Evolutionary conservation across 2,888 invertebrate species (phyloP).

Genomic region (Cataglyphis rosenhaueri): DNA sequence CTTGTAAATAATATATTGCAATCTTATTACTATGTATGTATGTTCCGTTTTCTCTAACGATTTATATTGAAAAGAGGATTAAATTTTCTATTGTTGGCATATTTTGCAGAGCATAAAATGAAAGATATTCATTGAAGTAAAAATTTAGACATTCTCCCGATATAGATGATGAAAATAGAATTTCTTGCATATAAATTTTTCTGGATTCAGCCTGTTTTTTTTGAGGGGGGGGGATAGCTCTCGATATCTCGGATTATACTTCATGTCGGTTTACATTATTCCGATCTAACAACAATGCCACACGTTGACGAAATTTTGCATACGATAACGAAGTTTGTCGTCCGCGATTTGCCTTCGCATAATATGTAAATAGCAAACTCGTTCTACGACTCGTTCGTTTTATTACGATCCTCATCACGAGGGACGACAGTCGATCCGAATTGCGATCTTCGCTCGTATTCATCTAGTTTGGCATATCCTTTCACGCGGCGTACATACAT

Average conservation of each 20-base stretch:
- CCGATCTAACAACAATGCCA: slow-evolving; percentile 26
- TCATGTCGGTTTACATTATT: slow-evolving; percentile 39
- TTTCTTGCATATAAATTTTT: slow-evolving; percentile 7
- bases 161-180: slow-evolving; percentile 7
- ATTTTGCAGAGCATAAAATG: background rate
- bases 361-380: slow-evolving; percentile 44
- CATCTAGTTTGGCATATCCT: slow-evolving; percentile 28
- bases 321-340: slow-evolving; percentile 45
- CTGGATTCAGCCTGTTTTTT: background rate
- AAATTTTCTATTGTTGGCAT: background rate
- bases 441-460: slow-evolving; percentile 30
- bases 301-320: slow-evolving; percentile 44
- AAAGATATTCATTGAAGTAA: background rate
- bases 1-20: background rate
- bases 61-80: background rate
- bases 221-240: background rate
- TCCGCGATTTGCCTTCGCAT: slow-evolving; percentile 18
- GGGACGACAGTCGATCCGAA: slow-evolving; percentile 33
- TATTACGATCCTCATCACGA: slow-evolving; percentile 3
- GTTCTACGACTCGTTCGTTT: slow-evolving; percentile 30
- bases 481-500: slow-evolving; percentile 37
- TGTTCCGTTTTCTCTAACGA: background rate
- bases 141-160: background rate
- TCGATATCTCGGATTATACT: slow-evolving; percentile 2
- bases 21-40: background rate